Evolutionary conservation across 2,888 invertebrate genomes (phyloP).

Genomic region (Idaea aversata): DNA sequence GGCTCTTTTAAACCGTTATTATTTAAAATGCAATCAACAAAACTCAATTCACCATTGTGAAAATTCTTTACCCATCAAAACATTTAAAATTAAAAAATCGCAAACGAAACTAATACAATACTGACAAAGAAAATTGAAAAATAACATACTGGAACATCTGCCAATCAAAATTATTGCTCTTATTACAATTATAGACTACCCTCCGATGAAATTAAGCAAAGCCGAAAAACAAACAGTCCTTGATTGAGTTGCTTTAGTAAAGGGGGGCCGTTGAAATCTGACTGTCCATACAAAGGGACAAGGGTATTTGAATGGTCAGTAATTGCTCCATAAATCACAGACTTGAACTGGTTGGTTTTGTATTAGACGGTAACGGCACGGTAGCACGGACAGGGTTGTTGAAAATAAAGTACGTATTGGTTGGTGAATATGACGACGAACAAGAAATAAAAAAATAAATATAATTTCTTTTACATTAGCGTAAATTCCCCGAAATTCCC

Average conservation of each 20-base stretch:
- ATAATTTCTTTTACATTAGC: too few relatives aligned
- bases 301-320: conserved; percentile 68
- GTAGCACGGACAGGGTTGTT: not conserved
- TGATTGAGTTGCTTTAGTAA: conserved; percentile 56
- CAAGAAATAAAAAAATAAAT: not conserved
- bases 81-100: conserved; percentile 9
- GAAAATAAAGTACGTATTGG: not conserved
- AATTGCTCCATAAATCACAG: conserved; percentile 74
- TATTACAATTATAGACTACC: conserved; percentile 39
- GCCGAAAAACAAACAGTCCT: conserved; percentile 70
- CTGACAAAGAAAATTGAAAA: conserved; percentile 42
- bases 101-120: conserved; percentile 3
- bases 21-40: not conserved
- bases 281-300: conserved; percentile 18
- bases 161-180: conserved; percentile 48
- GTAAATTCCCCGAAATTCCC: too few relatives aligned
- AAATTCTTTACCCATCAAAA: not conserved
- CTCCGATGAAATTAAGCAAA: conserved; percentile 58
- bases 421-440: not conserved
- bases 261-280: not conserved
- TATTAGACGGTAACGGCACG: not conserved
- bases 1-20: too few relatives aligned
- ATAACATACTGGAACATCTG: conserved; percentile 62
- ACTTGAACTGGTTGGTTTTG: conserved; percentile 46
- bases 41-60: not conserved